Evolutionary conservation across 2,113 vertebrate genomes (phyloP), one percentile per base, ranked within the genome.

Genomic region (Aspiorhynchus laticeps): DNA sequence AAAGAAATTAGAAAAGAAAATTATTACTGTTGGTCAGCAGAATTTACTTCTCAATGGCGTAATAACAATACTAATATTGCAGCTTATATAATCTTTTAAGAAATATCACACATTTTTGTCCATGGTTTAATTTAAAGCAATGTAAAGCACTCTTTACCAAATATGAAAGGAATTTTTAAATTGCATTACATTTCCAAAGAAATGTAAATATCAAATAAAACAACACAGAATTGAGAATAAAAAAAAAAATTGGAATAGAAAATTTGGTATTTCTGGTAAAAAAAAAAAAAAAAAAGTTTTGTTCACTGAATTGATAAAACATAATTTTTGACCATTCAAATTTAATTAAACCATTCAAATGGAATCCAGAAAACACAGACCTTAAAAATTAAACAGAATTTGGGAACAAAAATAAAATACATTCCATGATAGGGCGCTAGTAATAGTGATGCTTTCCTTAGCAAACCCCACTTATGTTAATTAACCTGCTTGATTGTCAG

Each of bases 401-500:
- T 38, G 36, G 36, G 6, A 38, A n/a, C n/a, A 38, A 38, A 38
- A 38, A 38, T 38, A 38, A 38, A 38, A 38, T 38, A 7, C 38
- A 38, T 38, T 7, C 33, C 38, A 38, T n/a, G n/a, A n/a, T 7
- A 38, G 10, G 43, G 43, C 3, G 1, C 48, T 51, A 51, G 48
- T 51, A 17, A 51, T 17, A 51, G 14, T 51, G 15, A 51, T 17
- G 48, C 48, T 51, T 51, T 51, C 48, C 15, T 51, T 51, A 51
- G 14, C 48, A 51, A 51, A 17, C 48, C 48, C 15, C 15, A 17
- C 1, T 51, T 17, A 6, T 5, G 17, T 59, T 67, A 12, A 15
- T 43, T 46, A 15, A 43, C 19, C 63, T 84, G n/a, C 24, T 28
- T 73, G 9, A 2, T 84, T 26, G 10, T 4, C 86, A 99, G 97